These are phyloP conservation scores for Leptodactylus fuscus DNA, from an alignment of 2,113 vertebrate genomes.

Conservation along the genomic window DNA sequence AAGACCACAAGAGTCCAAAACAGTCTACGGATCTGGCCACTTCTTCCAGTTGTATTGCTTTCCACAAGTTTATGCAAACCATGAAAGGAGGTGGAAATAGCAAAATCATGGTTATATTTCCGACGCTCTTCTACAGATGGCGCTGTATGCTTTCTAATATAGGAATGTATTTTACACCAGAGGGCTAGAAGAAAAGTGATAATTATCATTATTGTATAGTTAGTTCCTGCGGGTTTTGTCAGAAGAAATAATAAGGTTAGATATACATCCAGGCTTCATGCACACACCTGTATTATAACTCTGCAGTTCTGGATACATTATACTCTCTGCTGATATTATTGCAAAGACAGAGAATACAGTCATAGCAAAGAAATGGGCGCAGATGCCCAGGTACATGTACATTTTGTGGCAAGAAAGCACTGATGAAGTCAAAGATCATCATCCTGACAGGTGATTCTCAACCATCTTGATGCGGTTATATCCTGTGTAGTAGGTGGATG, in stretches of 20 bases:
- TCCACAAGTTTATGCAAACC: conserved; percentile 71
- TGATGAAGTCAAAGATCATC: too few species aligned
- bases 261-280: background rate
- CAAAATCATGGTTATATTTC: conserved; percentile 72
- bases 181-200: conserved; percentile 64
- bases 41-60: conserved; percentile 51
- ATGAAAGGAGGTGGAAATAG: conserved; percentile 73
- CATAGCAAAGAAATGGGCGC: too few species aligned
- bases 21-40: conserved; percentile 62
- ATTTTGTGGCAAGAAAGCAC: too few species aligned
- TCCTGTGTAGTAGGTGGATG: too few species aligned
- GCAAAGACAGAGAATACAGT: too few species aligned
- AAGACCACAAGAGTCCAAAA: conserved; percentile 71
- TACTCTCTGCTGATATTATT: too few species aligned
- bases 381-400: too few species aligned
- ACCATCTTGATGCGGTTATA: too few species aligned
- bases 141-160: conserved; percentile 66
- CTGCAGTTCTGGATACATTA: too few species aligned
- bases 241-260: background rate
- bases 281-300: too few species aligned
- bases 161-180: conserved; percentile 67
- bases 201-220: background rate
- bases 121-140: conserved; percentile 66
- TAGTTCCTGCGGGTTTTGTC: background rate
- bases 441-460: too few species aligned